Conservation (phyloP, 2,113 vertebrate genomes). For the Donacobius atricapilla region DNA sequence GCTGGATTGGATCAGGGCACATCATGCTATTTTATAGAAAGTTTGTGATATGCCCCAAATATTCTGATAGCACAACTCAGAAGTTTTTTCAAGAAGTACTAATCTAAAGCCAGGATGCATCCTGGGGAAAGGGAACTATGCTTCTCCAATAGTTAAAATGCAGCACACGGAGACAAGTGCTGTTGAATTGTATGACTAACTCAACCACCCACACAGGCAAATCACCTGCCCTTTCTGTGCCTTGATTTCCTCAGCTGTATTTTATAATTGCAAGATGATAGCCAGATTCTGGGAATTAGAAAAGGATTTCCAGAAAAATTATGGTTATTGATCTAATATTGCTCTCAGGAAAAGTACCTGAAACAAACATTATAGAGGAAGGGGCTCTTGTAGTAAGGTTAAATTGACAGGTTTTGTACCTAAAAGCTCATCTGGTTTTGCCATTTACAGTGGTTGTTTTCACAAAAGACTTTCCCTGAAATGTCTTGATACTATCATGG, state of each 20-base stretch:
- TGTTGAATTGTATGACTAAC: background rate
- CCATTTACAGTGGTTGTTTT: background rate
- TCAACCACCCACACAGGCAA: background rate
- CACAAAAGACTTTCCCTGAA: background rate
- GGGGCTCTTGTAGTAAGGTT: background rate
- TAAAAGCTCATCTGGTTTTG: background rate
- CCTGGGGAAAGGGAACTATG: background rate
- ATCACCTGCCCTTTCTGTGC: background rate
- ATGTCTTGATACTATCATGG: background rate
- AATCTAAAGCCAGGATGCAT: background rate
- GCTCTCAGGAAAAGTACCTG: background rate
- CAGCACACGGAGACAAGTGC: fast-evolving
- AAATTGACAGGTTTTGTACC: background rate
- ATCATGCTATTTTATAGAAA: background rate
- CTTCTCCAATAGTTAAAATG: background rate
- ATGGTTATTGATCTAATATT: background rate
- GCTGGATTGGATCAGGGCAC: background rate
- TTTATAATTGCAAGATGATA: background rate
- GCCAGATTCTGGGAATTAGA: background rate
- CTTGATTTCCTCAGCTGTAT: background rate
- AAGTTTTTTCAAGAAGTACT: background rate
- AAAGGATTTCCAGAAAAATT: background rate
- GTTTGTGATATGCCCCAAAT: background rate
- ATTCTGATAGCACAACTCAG: background rate
- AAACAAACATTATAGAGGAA: background rate